These are phyloP conservation scores for Eilema sororculum DNA, from an alignment of 2,888 invertebrate species.

Conservation along the genomic window DNA sequence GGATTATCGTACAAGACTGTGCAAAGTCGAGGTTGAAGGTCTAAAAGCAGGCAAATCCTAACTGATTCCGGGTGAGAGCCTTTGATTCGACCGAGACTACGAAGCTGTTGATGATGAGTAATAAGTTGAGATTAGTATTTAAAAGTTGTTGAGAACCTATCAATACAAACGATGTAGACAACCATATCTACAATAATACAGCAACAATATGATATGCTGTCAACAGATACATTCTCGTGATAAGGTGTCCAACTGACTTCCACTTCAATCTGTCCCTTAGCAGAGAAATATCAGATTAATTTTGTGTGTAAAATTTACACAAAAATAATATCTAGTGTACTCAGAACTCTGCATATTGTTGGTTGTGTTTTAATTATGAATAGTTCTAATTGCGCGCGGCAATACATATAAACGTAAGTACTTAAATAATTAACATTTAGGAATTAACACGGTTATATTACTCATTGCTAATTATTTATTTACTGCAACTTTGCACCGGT, in stretches of 20 bases:
- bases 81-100: too few species aligned
- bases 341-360: conserved; percentile 14
- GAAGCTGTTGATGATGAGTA: too few species aligned
- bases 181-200: conserved; percentile 18
- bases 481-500: conserved; percentile 27
- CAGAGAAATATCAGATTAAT: conserved; percentile 45
- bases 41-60: too few species aligned
- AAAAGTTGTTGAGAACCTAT: not conserved
- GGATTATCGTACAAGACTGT: too few species aligned
- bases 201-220: conserved; percentile 31
- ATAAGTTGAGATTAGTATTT: too few species aligned
- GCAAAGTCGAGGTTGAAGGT: too few species aligned
- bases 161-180: not conserved
- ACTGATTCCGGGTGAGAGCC: too few species aligned
- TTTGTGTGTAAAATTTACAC: conserved; percentile 20
- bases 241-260: conserved; percentile 41
- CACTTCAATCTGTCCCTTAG: conserved; percentile 53
- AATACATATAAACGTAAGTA: conserved; percentile 22
- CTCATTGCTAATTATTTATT: conserved; percentile 45
- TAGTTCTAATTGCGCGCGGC: conserved; percentile 16
- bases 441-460: conserved; percentile 44
- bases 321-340: conserved; percentile 25
- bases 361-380: conserved; percentile 24
- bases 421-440: conserved; percentile 35
- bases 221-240: conserved; percentile 46